Percentiles rank a stretch among this genome's conserved stretches.
Conservation (phyloP, 2,113 vertebrate genomes). For the Anoplopoma fimbria region DNA sequence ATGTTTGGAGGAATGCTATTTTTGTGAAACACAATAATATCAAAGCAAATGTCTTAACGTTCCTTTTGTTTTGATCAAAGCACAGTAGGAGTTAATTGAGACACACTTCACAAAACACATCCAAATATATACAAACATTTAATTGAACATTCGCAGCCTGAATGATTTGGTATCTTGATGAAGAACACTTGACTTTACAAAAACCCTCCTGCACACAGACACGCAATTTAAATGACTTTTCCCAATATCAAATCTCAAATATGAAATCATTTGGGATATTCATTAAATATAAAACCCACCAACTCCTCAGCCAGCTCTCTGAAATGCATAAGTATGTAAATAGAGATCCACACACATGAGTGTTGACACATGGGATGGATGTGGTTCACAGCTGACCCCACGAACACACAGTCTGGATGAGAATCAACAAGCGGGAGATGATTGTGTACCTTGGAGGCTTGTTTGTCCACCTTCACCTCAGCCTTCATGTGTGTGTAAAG, state of each 20-base stretch:
- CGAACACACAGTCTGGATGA: background rate
- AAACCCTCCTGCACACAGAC: background rate
- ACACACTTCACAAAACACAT: background rate
- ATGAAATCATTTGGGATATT: slow-evolving; percentile 2
- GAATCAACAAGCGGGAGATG: slow-evolving; percentile 36
- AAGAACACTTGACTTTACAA: slow-evolving; percentile 2
- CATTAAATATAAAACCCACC: background rate
- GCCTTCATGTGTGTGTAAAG: background rate
- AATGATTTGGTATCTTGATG: background rate
- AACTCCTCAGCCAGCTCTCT: background rate
- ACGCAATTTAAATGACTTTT: slow-evolving; percentile 16
- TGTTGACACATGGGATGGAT: slow-evolving; percentile 42
- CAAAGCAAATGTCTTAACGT: background rate
- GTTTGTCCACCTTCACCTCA: slow-evolving; percentile 26
- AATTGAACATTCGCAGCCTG: background rate
- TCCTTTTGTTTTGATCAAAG: slow-evolving; percentile 9
- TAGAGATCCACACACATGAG: background rate
- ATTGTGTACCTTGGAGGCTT: slow-evolving; percentile 8
- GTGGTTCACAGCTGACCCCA: slow-evolving; percentile 23
- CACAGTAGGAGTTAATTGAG: background rate
- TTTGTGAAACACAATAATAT: background rate
- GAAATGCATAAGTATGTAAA: slow-evolving; percentile 15
- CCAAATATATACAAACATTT: slow-evolving; percentile 8
- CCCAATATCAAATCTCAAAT: background rate
- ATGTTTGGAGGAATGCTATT: background rate